Evolutionary conservation across 2,113 vertebrate species (phyloP).

Genomic region (Corythornis cristatus): DNA sequence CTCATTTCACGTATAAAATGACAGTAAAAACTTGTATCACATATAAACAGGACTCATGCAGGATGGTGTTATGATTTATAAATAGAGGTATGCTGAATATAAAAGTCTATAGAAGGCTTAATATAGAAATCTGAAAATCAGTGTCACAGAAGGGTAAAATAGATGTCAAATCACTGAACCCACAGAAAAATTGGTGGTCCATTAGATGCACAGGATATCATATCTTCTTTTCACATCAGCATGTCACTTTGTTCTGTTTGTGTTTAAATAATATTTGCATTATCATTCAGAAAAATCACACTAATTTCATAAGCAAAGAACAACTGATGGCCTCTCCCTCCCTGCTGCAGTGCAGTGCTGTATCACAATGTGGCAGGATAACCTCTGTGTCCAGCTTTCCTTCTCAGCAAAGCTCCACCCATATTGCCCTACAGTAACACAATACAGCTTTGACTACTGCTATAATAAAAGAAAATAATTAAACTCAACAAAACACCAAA

Average conservation of each 20-base stretch:
- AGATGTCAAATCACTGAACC: not conserved
- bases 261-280: not conserved
- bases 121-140: slow-evolving; percentile 32
- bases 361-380: not conserved
- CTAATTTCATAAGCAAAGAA: not conserved
- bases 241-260: not conserved
- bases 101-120: not conserved
- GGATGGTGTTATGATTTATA: not conserved
- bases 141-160: not conserved
- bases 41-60: not conserved
- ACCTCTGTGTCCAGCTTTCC: not conserved
- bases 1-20: not conserved
- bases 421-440: not conserved
- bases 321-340: not conserved
- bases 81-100: not conserved
- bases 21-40: not conserved
- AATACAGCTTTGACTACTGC: not conserved
- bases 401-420: not conserved
- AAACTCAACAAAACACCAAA: not conserved
- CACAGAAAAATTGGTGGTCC: not conserved
- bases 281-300: not conserved
- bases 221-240: not conserved
- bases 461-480: not conserved
- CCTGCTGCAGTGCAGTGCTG: not conserved
- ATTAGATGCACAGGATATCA: not conserved